Base-by-base conservation (phyloP, 2,113 vertebrate species). In the Ophiodon elongatus region DNA sequence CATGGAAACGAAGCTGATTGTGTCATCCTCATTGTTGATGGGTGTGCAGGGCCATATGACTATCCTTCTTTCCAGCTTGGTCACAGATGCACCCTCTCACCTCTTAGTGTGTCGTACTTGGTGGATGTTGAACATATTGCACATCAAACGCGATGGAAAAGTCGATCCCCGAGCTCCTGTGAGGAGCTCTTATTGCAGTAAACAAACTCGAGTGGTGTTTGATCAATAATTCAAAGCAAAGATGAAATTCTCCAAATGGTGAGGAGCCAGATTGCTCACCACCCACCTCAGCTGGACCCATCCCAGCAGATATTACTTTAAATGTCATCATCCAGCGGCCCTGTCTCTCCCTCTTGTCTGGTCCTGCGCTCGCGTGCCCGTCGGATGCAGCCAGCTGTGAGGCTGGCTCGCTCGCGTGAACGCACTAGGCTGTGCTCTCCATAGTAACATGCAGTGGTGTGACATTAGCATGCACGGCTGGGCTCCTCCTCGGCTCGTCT, bases 1-100 rank as follows among this genome's bases (percentile, higher is more conserved):
- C 95, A 95, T 94, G 93, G 90, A 85, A 93, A 91, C 90, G 77
- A 90, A 91, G 31, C 29, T 80, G 5, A 76, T 84, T 84, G 90
- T 84, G 84, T 89, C 59, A 56, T 89, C 83, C 43, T 93, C 56
- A 41, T 90, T 90, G 70, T 70, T 31, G 56, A 0, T 29, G 62
- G 68, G 31, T 14, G 6, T 23, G 23, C 2, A 13, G 15, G 7
- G 59, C 41, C 4, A 0, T 0, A 17, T 37, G 64, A 59, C 15
- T 8, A 3, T 54, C 17, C 2, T 6, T 7, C n/a, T 35, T 66
- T 29, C 59, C 54, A 11, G 50, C 64, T 25, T 2, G 13, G 15
- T 59, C 37, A 43, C 3, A 45, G 57, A 69, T 31, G 60, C 41
- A 56, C 43, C 35, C 10, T 25, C 21, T 52, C 66, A 25, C 25